Evolutionary conservation across 1,140 invertebrate genomes (phyloP).

Genomic region (Philopotamus ludificatus): DNA sequence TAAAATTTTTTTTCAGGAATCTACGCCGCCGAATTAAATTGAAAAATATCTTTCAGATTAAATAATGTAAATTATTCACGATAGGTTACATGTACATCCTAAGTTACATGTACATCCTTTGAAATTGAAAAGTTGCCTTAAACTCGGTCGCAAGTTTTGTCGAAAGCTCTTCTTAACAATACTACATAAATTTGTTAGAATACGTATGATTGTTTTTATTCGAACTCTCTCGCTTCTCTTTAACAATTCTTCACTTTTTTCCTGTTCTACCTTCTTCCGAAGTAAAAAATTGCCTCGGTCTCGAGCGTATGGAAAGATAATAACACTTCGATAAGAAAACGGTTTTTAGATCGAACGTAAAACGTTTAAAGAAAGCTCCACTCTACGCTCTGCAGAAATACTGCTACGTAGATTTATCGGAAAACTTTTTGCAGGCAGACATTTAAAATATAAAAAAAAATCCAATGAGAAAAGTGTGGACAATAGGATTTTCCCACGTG

Average conservation of each 20-base stretch:
- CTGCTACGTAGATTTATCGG: slow-evolving; percentile 21
- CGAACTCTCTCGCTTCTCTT: not conserved
- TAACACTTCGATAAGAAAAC: slow-evolving; percentile 28
- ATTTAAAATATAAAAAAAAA: not conserved
- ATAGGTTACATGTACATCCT: not conserved
- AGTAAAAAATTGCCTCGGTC: not conserved
- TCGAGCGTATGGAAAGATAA: slow-evolving; percentile 17
- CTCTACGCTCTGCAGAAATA: not conserved
- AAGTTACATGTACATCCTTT: not conserved
- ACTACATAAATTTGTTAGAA: not conserved
- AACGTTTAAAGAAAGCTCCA: slow-evolving; percentile 22
- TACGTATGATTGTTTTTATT: not conserved
- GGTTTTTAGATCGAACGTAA: slow-evolving; percentile 26
- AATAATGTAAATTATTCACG: no score
- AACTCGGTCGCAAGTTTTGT: not conserved
- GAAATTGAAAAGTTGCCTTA: not conserved
- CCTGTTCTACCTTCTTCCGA: not conserved
- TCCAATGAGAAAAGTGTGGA: not conserved
- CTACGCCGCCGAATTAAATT: no score
- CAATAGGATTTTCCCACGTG: slow-evolving; percentile 14
- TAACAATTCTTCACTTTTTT: not conserved
- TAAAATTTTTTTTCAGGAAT: no score
- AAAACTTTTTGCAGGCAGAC: slow-evolving; percentile 8
- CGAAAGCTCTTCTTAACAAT: not conserved
- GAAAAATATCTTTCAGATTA: no score